Percentiles rank a stretch among this genome's conserved stretches.
Evolutionary conservation across 2,888 invertebrate genomes (phyloP).

Genomic region (Gisinianus flammeolus): DNA sequence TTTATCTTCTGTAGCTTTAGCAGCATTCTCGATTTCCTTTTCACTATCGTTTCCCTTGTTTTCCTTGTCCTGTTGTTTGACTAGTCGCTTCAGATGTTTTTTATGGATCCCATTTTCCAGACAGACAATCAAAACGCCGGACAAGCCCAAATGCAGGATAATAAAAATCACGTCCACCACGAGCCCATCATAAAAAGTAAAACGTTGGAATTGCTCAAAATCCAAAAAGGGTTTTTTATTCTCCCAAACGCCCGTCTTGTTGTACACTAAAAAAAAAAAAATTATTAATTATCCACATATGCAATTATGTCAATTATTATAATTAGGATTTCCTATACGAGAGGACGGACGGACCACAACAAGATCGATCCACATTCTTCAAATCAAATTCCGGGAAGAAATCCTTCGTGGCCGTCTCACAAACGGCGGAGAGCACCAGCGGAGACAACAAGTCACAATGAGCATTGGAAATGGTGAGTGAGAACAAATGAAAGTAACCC

Average conservation of each 20-base stretch:
- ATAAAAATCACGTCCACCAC: conserved; percentile 2
- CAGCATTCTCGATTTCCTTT: neutral
- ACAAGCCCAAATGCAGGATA: neutral
- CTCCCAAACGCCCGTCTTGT: neutral
- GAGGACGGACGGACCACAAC: conserved; percentile 5
- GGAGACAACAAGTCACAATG: conserved; percentile 21
- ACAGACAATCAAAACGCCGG: neutral
- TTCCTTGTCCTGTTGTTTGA: neutral
- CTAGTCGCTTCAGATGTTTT: neutral
- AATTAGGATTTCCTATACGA: neutral
- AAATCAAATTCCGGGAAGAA: neutral
- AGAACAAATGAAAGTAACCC: conserved; percentile 21
- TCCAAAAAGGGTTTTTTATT: neutral
- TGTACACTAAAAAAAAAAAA: neutral
- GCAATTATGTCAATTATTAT: neutral
- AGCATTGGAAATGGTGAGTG: neutral
- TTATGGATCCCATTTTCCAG: neutral
- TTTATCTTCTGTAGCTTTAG: neutral
- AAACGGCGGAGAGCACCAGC: neutral
- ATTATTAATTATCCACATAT: neutral
- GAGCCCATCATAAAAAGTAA: neutral
- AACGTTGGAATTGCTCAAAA: neutral
- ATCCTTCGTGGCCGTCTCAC: neutral
- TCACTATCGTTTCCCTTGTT: neutral
- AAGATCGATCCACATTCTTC: neutral